These are phyloP conservation scores for Procavia capensis DNA, from an alignment of 2,113 vertebrate species.

Conservation along the genomic window DNA sequence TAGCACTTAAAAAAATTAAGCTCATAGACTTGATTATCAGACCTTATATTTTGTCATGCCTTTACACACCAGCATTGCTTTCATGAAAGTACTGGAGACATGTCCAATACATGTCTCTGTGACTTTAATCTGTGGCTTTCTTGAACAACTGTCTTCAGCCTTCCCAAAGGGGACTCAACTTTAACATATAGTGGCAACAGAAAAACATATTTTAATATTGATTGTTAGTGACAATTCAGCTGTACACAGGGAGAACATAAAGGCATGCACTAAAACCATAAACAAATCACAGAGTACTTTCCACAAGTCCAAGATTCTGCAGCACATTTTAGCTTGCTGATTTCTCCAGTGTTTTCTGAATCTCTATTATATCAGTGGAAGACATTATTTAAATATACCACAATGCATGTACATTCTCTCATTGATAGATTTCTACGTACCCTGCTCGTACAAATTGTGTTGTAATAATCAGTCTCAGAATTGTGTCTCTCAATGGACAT, in stretches of 20 bases:
- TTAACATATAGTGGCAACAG: not conserved
- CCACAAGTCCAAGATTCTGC: not conserved
- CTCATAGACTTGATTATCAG: too few relatives aligned
- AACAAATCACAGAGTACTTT: not conserved
- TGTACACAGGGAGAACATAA: not conserved
- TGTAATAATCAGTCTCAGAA: not conserved
- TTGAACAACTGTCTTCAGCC: not conserved
- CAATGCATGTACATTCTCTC: not conserved
- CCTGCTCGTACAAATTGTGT: not conserved
- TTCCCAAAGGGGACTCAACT: not conserved
- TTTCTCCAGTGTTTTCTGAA: not conserved
- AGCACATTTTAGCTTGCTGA: not conserved
- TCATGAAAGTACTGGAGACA: not conserved
- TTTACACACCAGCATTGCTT: not conserved
- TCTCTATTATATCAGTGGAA: not conserved
- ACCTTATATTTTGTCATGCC: not conserved
- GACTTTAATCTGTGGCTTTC: not conserved
- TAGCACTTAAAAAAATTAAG: too few relatives aligned
- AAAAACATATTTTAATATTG: not conserved
- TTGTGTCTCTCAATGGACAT: not conserved
- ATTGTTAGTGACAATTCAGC: not conserved
- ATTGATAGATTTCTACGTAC: not conserved
- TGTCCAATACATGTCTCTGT: not conserved
- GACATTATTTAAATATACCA: not conserved
- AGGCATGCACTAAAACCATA: not conserved